Evolutionary conservation across 2,888 invertebrate species (phyloP).

Genomic region (Kuschelorhynchus macadamiae): DNA sequence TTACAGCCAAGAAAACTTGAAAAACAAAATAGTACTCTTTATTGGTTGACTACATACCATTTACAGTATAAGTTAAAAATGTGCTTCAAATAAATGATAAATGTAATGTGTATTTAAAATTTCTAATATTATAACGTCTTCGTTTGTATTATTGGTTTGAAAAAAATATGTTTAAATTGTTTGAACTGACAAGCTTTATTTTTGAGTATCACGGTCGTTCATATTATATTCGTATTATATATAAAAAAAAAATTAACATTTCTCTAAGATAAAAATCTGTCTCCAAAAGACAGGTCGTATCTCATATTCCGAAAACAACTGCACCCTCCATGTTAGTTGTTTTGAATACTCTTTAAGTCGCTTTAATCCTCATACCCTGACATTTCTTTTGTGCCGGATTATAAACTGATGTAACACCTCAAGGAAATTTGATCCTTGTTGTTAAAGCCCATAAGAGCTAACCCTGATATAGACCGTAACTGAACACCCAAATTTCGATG

Average conservation of each 20-base stretch:
- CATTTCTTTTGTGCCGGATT: slow-evolving; percentile 67
- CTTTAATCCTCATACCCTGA: slow-evolving; percentile 67
- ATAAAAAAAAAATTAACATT: slow-evolving; percentile 1
- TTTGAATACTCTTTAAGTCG: slow-evolving; percentile 68
- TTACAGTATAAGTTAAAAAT: no score
- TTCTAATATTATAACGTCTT: no score
- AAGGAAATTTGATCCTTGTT: slow-evolving; percentile 64
- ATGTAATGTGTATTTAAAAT: no score
- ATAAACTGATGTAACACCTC: slow-evolving; percentile 64
- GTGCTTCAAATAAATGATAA: no score
- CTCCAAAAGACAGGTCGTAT: slow-evolving; percentile 45
- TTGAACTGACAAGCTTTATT: no score
- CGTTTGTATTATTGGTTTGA: no score
- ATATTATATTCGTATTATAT: neutral
- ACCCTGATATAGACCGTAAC: slow-evolving; percentile 53
- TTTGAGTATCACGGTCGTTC: no score
- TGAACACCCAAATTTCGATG: slow-evolving; percentile 61
- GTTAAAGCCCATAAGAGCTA: slow-evolving; percentile 59
- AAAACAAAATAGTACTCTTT: no score
- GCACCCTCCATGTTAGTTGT: slow-evolving; percentile 65
- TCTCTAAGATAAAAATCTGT: slow-evolving; percentile 29
- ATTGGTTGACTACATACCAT: no score
- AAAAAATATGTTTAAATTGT: no score
- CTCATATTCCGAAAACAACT: slow-evolving; percentile 54
- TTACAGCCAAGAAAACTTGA: no score